Percentiles rank a stretch among this genome's conserved stretches.
These are phyloP conservation scores for Gymnoscopelus microlampas DNA, from an alignment of 2,797 vertebrate genomes.

Conservation along the genomic window DNA sequence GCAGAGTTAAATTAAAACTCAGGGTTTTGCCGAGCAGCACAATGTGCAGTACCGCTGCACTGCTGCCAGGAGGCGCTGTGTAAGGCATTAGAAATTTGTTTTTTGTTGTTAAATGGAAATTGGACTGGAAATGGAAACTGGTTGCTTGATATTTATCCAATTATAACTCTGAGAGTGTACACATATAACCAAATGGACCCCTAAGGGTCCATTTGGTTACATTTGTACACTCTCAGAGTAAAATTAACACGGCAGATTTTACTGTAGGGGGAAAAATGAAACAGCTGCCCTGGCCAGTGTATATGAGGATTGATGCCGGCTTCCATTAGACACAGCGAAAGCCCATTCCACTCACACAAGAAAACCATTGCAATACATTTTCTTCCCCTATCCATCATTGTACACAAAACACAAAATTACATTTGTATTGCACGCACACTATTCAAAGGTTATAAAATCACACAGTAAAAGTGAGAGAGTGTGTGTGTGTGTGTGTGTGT, in stretches of 20 bases:
- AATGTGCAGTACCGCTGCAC: too few species aligned
- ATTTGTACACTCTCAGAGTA: constrained; percentile 5
- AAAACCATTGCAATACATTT: constrained; percentile 15
- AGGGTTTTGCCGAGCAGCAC: too few species aligned
- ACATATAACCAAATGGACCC: too few species aligned
- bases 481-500: not conserved
- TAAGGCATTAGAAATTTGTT: not conserved
- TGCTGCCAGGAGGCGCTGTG: too few species aligned
- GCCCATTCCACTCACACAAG: constrained; percentile 8
- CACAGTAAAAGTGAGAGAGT: constrained; percentile 13
- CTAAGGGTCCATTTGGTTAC: too few species aligned
- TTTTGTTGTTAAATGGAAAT: constrained; percentile 28
- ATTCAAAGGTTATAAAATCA: constrained; percentile 23
- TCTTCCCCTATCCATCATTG: constrained; percentile 18
- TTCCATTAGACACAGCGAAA: constrained; percentile 15
- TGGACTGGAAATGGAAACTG: too few species aligned
- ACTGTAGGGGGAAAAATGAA: constrained; percentile 24
- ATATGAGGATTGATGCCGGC: constrained; percentile 16
- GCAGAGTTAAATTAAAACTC: too few species aligned
- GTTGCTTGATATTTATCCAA: too few species aligned
- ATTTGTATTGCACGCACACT: constrained; percentile 24
- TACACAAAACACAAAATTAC: constrained; percentile 3
- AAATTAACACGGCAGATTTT: too few species aligned
- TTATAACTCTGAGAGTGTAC: too few species aligned
- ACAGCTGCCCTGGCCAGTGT: constrained; percentile 13